Evolutionary conservation across 2,888 invertebrate species (phyloP).

Genomic region (Lycaena phlaeas): DNA sequence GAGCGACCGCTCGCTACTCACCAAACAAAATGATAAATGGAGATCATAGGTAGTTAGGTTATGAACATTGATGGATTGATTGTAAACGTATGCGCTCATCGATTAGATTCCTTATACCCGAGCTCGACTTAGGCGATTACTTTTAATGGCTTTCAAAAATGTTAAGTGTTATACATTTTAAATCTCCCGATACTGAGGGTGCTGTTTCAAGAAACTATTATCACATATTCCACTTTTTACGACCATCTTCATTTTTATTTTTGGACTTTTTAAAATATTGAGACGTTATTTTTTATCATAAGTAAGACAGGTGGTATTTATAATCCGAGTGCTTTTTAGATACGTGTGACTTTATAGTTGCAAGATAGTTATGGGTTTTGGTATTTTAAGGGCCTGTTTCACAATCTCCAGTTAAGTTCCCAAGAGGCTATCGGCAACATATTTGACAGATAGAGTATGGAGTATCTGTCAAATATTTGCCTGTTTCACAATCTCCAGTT

Average conservation of each 20-base stretch:
- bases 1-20: constrained; percentile 53
- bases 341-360: too few species aligned
- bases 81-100: constrained; percentile 60
- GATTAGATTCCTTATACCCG: constrained; percentile 48
- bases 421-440: too few species aligned
- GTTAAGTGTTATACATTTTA: constrained; percentile 40
- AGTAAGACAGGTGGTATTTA: not conserved
- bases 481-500: too few species aligned
- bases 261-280: not conserved
- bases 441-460: too few species aligned
- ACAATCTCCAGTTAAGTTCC: too few species aligned
- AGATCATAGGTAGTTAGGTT: constrained; percentile 64
- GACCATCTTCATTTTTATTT: constrained; percentile 1
- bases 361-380: too few species aligned
- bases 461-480: too few species aligned
- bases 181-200: constrained; percentile 27
- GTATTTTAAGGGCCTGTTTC: too few species aligned
- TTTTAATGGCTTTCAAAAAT: constrained; percentile 63
- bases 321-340: not conserved
- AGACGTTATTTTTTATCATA: not conserved
- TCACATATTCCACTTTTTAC: constrained; percentile 1
- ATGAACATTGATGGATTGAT: constrained; percentile 71
- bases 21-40: constrained; percentile 70
- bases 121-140: constrained; percentile 37
- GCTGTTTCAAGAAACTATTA: not conserved